Percentiles rank a stretch among this genome's conserved stretches.
These are phyloP conservation scores for Mechanitis mazaeus DNA, from an alignment of 2,888 invertebrate genomes.

Conservation along the genomic window DNA sequence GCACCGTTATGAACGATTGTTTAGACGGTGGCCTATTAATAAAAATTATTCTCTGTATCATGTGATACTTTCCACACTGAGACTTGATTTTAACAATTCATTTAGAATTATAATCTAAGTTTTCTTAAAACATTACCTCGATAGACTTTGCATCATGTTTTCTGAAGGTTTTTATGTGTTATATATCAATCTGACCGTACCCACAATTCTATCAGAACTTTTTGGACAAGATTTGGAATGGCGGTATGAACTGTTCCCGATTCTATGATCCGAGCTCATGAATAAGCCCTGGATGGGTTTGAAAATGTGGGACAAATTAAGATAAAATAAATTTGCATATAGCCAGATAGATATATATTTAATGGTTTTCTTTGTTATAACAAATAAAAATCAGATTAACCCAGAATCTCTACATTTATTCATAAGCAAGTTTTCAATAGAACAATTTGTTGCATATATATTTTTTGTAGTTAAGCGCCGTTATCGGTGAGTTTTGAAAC, in stretches of 20 bases:
- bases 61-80: slow-evolving; percentile 19
- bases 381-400: no score
- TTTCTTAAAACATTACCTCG: neutral
- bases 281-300: no score
- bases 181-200: no score
- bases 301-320: no score
- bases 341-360: no score
- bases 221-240: no score
- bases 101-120: neutral
- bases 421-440: slow-evolving; percentile 7
- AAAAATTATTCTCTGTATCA: slow-evolving; percentile 22
- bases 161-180: slow-evolving; percentile 6
- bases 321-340: no score
- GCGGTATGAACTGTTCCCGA: no score
- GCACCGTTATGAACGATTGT: slow-evolving; percentile 20
- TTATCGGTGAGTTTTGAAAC: slow-evolving; percentile 6
- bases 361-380: no score
- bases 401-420: neutral
- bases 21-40: slow-evolving; percentile 33
- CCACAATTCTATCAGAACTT: no score
- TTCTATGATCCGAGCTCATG: no score
- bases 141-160: slow-evolving; percentile 3
- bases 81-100: neutral
- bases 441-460: slow-evolving; percentile 1
- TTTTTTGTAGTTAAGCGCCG: slow-evolving; percentile 9